Evolutionary conservation across 2,888 invertebrate species (phyloP).

Genomic region (Pegoplata infirma): DNA sequence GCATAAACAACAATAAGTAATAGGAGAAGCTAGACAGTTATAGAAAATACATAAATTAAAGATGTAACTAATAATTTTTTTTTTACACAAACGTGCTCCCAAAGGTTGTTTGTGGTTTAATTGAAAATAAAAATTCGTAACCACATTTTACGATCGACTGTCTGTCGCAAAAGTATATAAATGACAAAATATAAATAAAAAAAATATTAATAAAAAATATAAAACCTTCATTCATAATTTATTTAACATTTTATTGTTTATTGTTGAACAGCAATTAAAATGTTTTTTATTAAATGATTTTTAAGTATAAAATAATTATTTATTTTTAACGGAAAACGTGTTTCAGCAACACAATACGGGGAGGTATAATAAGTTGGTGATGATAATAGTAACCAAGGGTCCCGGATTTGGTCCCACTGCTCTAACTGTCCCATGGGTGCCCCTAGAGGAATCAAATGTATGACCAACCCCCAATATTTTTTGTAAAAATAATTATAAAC

Average conservation of each 20-base stretch:
- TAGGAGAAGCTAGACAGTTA: neutral
- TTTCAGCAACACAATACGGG: too few species aligned
- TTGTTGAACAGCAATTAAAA: conserved; percentile 11
- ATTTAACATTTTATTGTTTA: conserved; percentile 40
- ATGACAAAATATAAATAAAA: conserved; percentile 18
- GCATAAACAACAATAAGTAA: neutral
- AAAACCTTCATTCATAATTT: conserved; percentile 36
- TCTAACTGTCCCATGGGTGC: too few species aligned
- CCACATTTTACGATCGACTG: conserved; percentile 37
- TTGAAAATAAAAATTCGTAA: conserved; percentile 18
- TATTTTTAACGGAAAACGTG: neutral
- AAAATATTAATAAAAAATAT: neutral
- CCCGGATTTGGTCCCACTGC: too few species aligned
- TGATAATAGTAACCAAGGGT: too few species aligned
- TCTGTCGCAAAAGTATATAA: conserved; percentile 2
- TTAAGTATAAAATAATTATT: neutral
- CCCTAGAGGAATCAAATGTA: too few species aligned
- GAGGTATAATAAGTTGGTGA: too few species aligned
- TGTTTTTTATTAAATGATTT: conserved; percentile 14
- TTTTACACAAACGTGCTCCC: conserved; percentile 22
- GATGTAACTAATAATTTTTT: neutral
- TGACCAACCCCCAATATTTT: too few species aligned
- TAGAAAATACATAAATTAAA: neutral
- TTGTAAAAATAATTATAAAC: too few species aligned
- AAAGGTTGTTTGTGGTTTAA: conserved; percentile 46